A percentile compares a stretch with the other conserved stretches of the same genome.
Conservation (phyloP, 2,797 vertebrate species). For the Lophotriccus pileatus region DNA sequence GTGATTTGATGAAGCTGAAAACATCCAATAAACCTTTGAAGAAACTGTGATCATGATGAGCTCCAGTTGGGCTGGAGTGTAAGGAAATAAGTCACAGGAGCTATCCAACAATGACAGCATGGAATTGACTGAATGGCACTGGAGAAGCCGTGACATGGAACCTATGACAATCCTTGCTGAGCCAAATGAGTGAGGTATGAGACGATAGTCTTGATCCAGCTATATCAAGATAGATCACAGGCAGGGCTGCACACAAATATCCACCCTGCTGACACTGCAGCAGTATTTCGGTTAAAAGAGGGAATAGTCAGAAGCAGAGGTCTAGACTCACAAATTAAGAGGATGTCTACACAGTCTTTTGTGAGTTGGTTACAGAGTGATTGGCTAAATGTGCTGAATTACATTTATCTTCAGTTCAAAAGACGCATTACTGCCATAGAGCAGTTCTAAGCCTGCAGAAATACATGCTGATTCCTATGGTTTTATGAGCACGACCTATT, state of each 20-base stretch:
- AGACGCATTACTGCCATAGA: neutral
- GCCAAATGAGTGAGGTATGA: neutral
- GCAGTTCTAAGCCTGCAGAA: neutral
- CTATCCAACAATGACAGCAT: neutral
- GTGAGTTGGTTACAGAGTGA: neutral
- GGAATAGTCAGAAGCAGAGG: neutral
- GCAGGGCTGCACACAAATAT: neutral
- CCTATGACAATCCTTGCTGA: neutral
- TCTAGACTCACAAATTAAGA: neutral
- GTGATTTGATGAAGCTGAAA: neutral
- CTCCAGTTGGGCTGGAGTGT: accelerated
- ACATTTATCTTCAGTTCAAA: neutral
- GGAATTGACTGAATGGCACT: neutral
- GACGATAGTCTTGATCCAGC: neutral
- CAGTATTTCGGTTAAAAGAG: neutral
- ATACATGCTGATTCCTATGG: neutral
- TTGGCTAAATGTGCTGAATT: neutral
- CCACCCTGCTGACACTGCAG: neutral
- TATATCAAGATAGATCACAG: neutral
- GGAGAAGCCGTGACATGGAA: neutral
- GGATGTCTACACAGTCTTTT: neutral
- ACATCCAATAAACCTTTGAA: neutral
- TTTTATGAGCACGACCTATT: neutral
- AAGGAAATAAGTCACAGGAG: neutral
- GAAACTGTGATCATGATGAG: neutral